These are phyloP conservation scores for Brachyalestes nurse DNA, from an alignment of 2,797 vertebrate species.

Conservation along the genomic window DNA sequence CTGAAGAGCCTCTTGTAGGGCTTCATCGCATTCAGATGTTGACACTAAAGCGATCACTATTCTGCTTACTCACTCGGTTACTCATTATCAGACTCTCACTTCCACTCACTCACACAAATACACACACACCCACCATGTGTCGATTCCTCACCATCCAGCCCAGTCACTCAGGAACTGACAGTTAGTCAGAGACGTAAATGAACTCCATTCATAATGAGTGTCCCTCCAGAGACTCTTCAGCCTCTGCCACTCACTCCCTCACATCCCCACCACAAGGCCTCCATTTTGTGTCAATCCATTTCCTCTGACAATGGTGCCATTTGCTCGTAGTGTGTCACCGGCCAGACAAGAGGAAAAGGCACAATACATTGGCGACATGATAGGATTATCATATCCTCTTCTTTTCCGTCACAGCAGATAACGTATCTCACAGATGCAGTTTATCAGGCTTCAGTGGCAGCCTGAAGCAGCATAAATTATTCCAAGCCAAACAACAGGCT, in stretches of 20 bases:
- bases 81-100: neutral
- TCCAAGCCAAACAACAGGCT: neutral
- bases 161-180: conserved; percentile 36
- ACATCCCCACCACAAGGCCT: conserved; percentile 4
- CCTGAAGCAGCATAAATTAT: neutral
- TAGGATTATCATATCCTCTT: conserved; percentile 35
- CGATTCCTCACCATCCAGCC: neutral
- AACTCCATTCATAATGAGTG: conserved; percentile 22
- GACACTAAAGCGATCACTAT: neutral
- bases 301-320: neutral
- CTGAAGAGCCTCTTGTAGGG: neutral
- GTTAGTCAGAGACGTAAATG: conserved; percentile 40
- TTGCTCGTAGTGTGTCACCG: conserved; percentile 23
- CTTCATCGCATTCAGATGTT: neutral
- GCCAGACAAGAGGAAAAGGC: conserved; percentile 6
- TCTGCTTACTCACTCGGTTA: conserved; percentile 11
- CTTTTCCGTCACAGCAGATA: conserved; percentile 5
- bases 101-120: conserved; percentile 24
- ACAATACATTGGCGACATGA: conserved; percentile 29
- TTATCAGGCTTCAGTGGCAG: conserved; percentile 2
- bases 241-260: conserved; percentile 28
- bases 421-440: neutral
- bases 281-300: conserved; percentile 36
- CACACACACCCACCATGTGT: neutral
- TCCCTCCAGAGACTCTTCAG: conserved; percentile 12